phyloP scores from a whole-genome alignment of 2,888 invertebrate species.

The Eupelmus urozonus region DNA sequence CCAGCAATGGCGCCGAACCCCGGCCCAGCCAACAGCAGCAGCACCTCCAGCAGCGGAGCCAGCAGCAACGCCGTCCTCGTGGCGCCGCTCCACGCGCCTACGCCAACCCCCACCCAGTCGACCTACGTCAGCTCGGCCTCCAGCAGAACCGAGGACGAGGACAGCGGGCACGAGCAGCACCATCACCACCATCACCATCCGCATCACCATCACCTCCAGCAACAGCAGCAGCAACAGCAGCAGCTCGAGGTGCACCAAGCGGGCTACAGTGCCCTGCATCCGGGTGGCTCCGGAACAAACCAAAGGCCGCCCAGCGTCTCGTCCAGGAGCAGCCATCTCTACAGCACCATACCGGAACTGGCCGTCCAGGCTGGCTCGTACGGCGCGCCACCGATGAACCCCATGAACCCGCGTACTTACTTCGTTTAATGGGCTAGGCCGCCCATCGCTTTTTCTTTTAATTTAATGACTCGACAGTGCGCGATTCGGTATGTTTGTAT shows the following conservation, averaged over 20 bases:
- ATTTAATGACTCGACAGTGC: background rate
- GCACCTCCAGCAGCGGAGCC: constrained; percentile 40
- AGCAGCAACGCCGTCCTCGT: constrained; percentile 68
- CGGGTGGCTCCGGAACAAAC: constrained; percentile 58
- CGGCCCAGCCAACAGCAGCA: constrained; percentile 77
- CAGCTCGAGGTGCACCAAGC: constrained; percentile 77
- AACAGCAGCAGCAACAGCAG: constrained; percentile 82
- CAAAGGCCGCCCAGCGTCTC: constrained; percentile 73
- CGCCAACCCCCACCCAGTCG: constrained; percentile 83
- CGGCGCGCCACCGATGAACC: constrained; percentile 65
- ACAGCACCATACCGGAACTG: constrained; percentile 76
- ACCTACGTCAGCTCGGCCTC: constrained; percentile 81
- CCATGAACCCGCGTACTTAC: constrained; percentile 75
- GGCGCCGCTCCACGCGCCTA: constrained; percentile 78
- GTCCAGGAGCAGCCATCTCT: constrained; percentile 74
- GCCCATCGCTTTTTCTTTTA: constrained; percentile 6
- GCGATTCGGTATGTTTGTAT: background rate
- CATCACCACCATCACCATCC: constrained; percentile 79
- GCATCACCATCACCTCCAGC: constrained; percentile 79
- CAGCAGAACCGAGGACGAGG: constrained; percentile 82
- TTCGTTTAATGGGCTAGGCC: constrained; percentile 68
- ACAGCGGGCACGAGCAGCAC: constrained; percentile 81
- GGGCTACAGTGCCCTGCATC: constrained; percentile 78
- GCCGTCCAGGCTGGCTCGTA: constrained; percentile 67
- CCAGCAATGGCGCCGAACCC: constrained; percentile 61